These are phyloP conservation scores for Xanthorhoe designata DNA, from an alignment of 2,888 invertebrate species.

Conservation along the genomic window DNA sequence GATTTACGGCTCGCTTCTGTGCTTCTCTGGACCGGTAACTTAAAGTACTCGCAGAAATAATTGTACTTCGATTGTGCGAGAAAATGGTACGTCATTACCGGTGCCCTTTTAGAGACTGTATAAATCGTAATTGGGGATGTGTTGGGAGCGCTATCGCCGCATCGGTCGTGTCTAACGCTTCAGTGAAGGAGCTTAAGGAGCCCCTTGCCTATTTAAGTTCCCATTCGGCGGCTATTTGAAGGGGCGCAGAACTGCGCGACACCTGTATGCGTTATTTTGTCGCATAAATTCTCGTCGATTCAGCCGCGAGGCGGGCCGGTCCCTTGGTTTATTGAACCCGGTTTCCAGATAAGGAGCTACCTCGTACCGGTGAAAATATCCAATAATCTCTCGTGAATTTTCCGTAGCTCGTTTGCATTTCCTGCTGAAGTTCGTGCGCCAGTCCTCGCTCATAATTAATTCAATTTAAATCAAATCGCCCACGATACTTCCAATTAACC, in stretches of 20 bases:
- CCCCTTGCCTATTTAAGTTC: constrained; percentile 73
- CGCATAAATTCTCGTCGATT: constrained; percentile 79
- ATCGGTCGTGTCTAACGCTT: constrained; percentile 76
- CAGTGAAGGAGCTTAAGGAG: constrained; percentile 68
- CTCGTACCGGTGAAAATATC: constrained; percentile 66
- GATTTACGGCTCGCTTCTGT: constrained; percentile 77
- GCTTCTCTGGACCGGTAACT: constrained; percentile 75
- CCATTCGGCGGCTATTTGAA: constrained; percentile 74
- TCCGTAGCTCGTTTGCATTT: constrained; percentile 70
- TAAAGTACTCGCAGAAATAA: constrained; percentile 81
- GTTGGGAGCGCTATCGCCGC: constrained; percentile 67
- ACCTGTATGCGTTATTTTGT: constrained; percentile 84
- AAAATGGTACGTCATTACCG: constrained; percentile 80
- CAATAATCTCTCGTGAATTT: constrained; percentile 67
- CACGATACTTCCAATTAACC: constrained; percentile 74
- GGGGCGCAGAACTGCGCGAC: constrained; percentile 73
- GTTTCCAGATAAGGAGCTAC: constrained; percentile 71
- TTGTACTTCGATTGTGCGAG: constrained; percentile 83
- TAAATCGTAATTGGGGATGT: constrained; percentile 80
- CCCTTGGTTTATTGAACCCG: constrained; percentile 79
- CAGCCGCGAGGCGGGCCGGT: constrained; percentile 66
- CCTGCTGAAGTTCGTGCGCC: constrained; percentile 68
- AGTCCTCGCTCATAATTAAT: constrained; percentile 75
- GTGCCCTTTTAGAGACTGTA: constrained; percentile 78
- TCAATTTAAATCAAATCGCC: constrained; percentile 82